A percentile compares a stretch with the other conserved stretches of the same genome.
Evolutionary conservation across 1,140 invertebrate genomes (phyloP).

Genomic region (Eciton burchellii): DNA sequence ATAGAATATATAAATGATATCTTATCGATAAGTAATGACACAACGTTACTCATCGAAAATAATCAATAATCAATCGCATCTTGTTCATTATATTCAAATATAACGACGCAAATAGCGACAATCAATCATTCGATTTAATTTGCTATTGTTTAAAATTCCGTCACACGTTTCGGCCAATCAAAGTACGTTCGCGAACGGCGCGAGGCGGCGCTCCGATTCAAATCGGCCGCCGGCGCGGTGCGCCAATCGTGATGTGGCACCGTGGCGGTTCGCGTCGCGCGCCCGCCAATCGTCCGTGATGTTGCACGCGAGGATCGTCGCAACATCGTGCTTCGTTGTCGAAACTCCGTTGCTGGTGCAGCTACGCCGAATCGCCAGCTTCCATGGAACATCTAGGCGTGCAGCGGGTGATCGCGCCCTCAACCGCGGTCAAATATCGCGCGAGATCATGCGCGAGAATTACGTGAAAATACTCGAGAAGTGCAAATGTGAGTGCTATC

Average conservation of each 20-base stretch:
- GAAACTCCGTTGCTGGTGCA: not conserved
- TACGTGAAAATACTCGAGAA: constrained; percentile 80
- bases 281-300: constrained; percentile 70
- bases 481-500: constrained; percentile 82
- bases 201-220: constrained; percentile 52
- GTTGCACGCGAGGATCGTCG: constrained; percentile 70
- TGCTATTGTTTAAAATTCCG: too few species aligned
- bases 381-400: not conserved
- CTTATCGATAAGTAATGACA: too few species aligned
- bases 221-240: constrained; percentile 57
- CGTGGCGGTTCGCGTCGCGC: constrained; percentile 10
- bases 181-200: not conserved
- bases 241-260: constrained; percentile 64
- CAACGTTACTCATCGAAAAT: too few species aligned
- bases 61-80: too few species aligned
- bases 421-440: constrained; percentile 68
- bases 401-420: constrained; percentile 55
- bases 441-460: constrained; percentile 78
- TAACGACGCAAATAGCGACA: too few species aligned
- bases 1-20: too few species aligned
- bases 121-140: not conserved
- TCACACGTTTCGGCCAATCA: not conserved
- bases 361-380: not conserved
- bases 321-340: constrained; percentile 37
- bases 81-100: too few species aligned